These are phyloP conservation scores for Enteromius trimaculatus DNA, from an alignment of 2,797 vertebrate species.

Conservation along the genomic window DNA sequence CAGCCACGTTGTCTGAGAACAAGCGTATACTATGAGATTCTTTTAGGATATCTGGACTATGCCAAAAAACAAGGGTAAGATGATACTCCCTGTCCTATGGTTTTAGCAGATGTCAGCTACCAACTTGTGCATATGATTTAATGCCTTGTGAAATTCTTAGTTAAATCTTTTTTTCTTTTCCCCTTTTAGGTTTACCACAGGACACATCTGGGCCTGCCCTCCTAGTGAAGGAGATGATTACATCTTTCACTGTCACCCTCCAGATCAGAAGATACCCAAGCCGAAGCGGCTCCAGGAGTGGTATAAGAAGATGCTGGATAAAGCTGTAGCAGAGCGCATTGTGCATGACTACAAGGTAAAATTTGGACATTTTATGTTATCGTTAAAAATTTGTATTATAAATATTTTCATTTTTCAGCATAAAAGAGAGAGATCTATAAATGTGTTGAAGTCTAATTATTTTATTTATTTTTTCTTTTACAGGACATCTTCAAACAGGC, in stretches of 20 bases:
- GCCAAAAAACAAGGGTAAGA: conserved; percentile 94
- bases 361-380: background rate
- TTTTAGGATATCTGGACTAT: conserved; percentile 97
- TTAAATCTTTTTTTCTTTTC: conserved; percentile 9
- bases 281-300: conserved; percentile 97
- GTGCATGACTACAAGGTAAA: conserved; percentile 97
- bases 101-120: background rate
- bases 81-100: background rate
- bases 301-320: conserved; percentile 99
- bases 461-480: conserved; percentile 4
- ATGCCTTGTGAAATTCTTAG: background rate
- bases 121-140: background rate
- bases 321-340: conserved; percentile 92
- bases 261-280: conserved; percentile 97
- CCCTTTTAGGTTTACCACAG: conserved; percentile 86
- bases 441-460: background rate
- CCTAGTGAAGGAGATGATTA: conserved; percentile 99
- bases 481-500: conserved; percentile 99
- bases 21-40: conserved; percentile 95
- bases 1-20: conserved; percentile 92
- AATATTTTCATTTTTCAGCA: background rate
- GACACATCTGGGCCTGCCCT: conserved; percentile 98
- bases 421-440: background rate
- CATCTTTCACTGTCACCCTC: conserved; percentile 98
- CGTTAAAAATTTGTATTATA: background rate